These are phyloP conservation scores for Xestobium rufovillosum DNA, from an alignment of 2,888 invertebrate genomes.

Conservation along the genomic window DNA sequence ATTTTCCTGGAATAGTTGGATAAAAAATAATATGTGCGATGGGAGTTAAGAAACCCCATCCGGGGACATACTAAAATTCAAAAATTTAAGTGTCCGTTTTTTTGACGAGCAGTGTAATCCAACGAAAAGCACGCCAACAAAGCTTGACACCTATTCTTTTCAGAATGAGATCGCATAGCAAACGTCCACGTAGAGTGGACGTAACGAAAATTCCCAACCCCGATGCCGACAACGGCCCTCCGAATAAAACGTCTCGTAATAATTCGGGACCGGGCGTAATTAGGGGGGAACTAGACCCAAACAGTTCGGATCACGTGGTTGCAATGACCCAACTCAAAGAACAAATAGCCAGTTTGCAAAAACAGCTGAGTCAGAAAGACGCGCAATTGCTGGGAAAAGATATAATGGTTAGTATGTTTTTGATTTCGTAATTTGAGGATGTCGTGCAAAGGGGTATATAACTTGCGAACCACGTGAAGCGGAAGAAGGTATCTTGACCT, in stretches of 20 bases:
- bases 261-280: conserved; percentile 38
- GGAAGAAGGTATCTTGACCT: too few relatives aligned
- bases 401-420: conserved; percentile 67
- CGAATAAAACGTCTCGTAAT: conserved; percentile 45
- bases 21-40: too few relatives aligned
- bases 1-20: too few relatives aligned
- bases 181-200: conserved; percentile 61
- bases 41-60: too few relatives aligned
- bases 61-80: too few relatives aligned
- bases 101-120: too few relatives aligned
- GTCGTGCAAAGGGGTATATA: too few relatives aligned
- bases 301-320: conserved; percentile 87
- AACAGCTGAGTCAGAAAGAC: conserved; percentile 79
- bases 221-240: conserved; percentile 45
- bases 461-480: too few relatives aligned
- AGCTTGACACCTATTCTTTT: too few relatives aligned
- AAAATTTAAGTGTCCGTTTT: too few relatives aligned
- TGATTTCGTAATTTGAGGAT: too few relatives aligned
- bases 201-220: conserved; percentile 50
- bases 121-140: too few relatives aligned
- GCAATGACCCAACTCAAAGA: conserved; percentile 93
- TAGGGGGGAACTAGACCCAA: conserved; percentile 63
- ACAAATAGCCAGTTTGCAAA: conserved; percentile 85
- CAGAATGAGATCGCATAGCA: conserved; percentile 62
- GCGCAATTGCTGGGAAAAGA: conserved; percentile 81